These are phyloP conservation scores for Nasonia giraulti DNA, from an alignment of 1,140 invertebrate species.

Conservation along the genomic window DNA sequence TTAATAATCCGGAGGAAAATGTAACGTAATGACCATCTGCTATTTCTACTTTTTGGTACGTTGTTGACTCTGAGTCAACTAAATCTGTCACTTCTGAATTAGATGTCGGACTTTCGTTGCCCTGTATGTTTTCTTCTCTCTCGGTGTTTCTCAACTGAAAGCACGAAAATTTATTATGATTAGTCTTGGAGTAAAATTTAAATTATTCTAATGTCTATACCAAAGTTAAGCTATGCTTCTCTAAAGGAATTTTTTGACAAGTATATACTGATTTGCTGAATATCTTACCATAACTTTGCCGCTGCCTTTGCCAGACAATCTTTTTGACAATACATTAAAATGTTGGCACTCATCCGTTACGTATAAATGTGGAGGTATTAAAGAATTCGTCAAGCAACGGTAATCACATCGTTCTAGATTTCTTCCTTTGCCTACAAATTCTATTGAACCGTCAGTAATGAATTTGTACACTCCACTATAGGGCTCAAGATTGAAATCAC, in stretches of 20 bases:
- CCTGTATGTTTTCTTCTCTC: not conserved
- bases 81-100: conserved; percentile 39
- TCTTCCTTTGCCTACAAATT: conserved; percentile 74
- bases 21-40: conserved; percentile 57
- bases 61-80: conserved; percentile 51
- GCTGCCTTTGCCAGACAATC: conserved; percentile 63
- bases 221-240: too few species aligned
- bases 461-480: conserved; percentile 83
- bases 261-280: not conserved
- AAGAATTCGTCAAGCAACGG: conserved; percentile 60
- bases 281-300: conserved; percentile 62
- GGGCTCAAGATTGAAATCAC: conserved; percentile 91
- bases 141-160: conserved; percentile 38
- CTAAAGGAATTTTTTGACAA: too few species aligned
- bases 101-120: not conserved
- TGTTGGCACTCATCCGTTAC: conserved; percentile 83
- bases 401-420: conserved; percentile 60
- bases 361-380: conserved; percentile 75
- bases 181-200: not conserved
- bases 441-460: conserved; percentile 79
- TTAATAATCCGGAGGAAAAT: conserved; percentile 74
- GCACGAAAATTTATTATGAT: not conserved
- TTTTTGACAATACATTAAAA: conserved; percentile 71
- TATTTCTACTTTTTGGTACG: conserved; percentile 63
- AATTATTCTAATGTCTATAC: too few species aligned